Base-by-base conservation (phyloP, 2,113 vertebrate genomes). In the Petaurus breviceps region DNA sequence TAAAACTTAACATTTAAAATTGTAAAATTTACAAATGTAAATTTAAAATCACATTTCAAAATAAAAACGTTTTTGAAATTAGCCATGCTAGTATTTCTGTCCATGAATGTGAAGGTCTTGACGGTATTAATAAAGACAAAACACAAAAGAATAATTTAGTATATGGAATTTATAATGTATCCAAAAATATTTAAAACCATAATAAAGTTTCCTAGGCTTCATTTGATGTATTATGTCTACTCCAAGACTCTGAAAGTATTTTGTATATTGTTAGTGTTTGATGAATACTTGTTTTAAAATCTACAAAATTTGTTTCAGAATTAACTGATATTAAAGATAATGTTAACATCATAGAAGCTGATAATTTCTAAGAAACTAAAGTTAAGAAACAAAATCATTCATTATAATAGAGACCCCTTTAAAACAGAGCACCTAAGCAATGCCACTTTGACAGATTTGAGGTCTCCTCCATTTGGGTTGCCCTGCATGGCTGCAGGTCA, bases 11-110 rank as follows among this genome's bases (percentile, higher is more conserved):
- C 47, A 49, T 49, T 49, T 49, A 49, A 49, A 49, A 49, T 49
- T 49, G 47, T 49, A 49, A 49, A 49, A 4, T 49, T 49, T 49
- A 49, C 47, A 49, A 49, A 49, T 47, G 93, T 50, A 95, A 24
- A 5, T 91, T 93, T 96, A 90, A 94, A 91, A 77, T 54, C 77
- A 90, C 61, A 95, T 52, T 61, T 90, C 61, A 95, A 52, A 31
- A 49, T 92, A 89, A 51, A 93, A 94, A 5, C 68, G 54, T 31
- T 61, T 61, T 93, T 92, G 23, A 93, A 51, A 94, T 77, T 28
- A 11, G 4, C 50, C 52, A 26, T n/a, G 90, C 91, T 93, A 50
- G 49, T 93, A 55, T 55, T 54, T 95, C 96, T 50, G 95, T 51
- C 28, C 22, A 51, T 89, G 54, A 31, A 4, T 92, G 46, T 89